Percentiles rank a stretch among this genome's conserved stretches.
These are phyloP conservation scores for Hypselothyrea guttata DNA, from an alignment of 2,888 invertebrate genomes.

Conservation along the genomic window DNA sequence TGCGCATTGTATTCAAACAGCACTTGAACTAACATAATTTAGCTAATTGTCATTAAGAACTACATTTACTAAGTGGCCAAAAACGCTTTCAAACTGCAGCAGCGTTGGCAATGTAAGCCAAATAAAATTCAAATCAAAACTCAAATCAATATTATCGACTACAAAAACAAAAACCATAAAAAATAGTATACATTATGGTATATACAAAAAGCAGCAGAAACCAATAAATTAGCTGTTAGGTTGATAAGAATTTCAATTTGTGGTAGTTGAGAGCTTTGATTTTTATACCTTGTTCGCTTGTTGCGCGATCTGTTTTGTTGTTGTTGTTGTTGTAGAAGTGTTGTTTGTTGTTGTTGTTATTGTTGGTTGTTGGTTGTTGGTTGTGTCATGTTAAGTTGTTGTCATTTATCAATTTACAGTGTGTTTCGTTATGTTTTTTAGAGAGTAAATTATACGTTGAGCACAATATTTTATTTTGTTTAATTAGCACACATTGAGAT, in stretches of 20 bases:
- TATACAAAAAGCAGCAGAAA: conserved; percentile 51
- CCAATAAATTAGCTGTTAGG: conserved; percentile 47
- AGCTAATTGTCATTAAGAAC: conserved; percentile 1
- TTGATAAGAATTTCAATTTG: conserved; percentile 59
- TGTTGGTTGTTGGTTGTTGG: conserved; percentile 34
- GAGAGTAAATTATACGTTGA: conserved; percentile 60
- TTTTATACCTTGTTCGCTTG: conserved; percentile 82
- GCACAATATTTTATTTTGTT: conserved; percentile 55
- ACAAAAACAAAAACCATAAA: conserved; percentile 10
- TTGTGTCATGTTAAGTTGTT: conserved; percentile 47
- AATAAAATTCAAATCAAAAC: conserved; percentile 16
- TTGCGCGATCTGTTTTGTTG: conserved; percentile 80
- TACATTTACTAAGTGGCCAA: conserved; percentile 28
- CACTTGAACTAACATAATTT: conserved; percentile 21
- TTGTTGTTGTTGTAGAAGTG: conserved; percentile 44
- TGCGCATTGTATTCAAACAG: too few species aligned
- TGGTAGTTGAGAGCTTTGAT: conserved; percentile 44
- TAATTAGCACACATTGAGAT: conserved; percentile 80
- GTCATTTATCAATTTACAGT: conserved; percentile 53
- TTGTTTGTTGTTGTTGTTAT: conserved; percentile 42
- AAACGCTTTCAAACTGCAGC: conserved; percentile 41
- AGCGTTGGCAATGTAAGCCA: conserved; percentile 50
- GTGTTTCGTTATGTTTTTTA: conserved; percentile 52
- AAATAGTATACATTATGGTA: conserved; percentile 36
- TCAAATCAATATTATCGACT: conserved; percentile 41